Conservation (phyloP, 1,140 invertebrate species). For the Melanaphis sacchari region DNA sequence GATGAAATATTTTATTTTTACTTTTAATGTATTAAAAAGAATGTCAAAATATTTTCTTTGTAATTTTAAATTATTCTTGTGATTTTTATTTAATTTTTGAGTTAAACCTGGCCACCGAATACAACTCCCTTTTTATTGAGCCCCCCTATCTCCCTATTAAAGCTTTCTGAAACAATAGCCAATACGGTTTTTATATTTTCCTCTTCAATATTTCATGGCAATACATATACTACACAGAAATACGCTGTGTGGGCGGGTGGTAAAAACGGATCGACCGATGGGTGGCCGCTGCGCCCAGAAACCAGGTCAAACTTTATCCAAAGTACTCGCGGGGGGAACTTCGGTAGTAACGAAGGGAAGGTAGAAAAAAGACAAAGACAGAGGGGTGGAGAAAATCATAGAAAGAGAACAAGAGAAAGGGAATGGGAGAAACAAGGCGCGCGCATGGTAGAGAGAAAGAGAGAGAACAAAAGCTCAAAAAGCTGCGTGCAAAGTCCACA, state of each 20-base stretch:
- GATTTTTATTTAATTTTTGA: not conserved
- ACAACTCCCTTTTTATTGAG: not conserved
- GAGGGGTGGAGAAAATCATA: not conserved
- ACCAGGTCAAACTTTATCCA: conserved; percentile 57
- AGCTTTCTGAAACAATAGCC: not conserved
- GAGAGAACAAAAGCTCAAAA: conserved; percentile 49
- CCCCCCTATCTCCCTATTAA: not conserved
- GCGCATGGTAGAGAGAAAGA: not conserved
- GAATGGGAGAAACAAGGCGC: not conserved
- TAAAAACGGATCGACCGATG: conserved; percentile 56
- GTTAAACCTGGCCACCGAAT: not conserved
- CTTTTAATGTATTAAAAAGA: not conserved
- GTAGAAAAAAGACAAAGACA: conserved; percentile 27
- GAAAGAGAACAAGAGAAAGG: not conserved
- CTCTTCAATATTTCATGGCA: not conserved
- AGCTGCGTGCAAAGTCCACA: conserved; percentile 54
- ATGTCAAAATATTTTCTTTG: not conserved
- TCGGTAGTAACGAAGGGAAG: not conserved
- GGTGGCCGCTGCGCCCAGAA: conserved; percentile 54
- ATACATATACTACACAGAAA: conserved; percentile 9
- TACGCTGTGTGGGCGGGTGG: conserved; percentile 48
- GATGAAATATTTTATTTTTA: not conserved
- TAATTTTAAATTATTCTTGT: not conserved
- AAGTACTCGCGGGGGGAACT: conserved; percentile 22
- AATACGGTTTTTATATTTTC: not conserved